Evolutionary conservation across 2,888 invertebrate genomes (phyloP).

Genomic region (Oxyteleia sp.): DNA sequence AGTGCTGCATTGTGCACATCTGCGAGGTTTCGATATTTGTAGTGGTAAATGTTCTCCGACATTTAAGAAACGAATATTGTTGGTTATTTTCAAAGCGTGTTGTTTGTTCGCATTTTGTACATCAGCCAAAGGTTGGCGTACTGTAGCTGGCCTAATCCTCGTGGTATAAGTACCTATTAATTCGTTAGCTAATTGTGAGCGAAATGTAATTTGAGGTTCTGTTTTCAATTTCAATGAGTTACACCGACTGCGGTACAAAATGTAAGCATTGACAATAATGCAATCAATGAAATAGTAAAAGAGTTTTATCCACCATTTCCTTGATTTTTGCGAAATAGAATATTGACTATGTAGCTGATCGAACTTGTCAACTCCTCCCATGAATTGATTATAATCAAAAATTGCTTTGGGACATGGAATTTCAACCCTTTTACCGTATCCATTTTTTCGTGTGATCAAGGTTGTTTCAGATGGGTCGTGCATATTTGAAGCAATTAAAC

Average conservation of each 20-base stretch:
- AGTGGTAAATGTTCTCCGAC: constrained; percentile 7
- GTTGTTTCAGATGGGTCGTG: not conserved
- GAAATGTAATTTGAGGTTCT: constrained; percentile 11
- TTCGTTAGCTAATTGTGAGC: constrained; percentile 25
- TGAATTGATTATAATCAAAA: no score
- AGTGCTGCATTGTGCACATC: constrained; percentile 17
- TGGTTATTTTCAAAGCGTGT: no score
- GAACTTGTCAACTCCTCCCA: constrained; percentile 40
- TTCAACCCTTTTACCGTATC: no score
- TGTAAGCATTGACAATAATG: constrained; percentile 44
- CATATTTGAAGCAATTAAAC: constrained; percentile 47
- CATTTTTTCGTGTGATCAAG: no score
- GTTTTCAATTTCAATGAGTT: constrained; percentile 5
- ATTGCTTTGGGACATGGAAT: no score
- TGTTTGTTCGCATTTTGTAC: no score
- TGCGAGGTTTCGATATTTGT: not conserved
- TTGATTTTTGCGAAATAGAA: constrained; percentile 28
- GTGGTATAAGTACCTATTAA: constrained; percentile 2
- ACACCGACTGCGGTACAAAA: constrained; percentile 23
- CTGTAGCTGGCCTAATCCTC: no score
- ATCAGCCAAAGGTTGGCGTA: not conserved
- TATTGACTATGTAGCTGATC: constrained; percentile 37
- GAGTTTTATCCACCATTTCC: constrained; percentile 54
- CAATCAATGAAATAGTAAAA: constrained; percentile 51
- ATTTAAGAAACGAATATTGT: not conserved